These are phyloP conservation scores for Drosophila kohkoa DNA, from an alignment of 1,140 invertebrate genomes.

Conservation along the genomic window DNA sequence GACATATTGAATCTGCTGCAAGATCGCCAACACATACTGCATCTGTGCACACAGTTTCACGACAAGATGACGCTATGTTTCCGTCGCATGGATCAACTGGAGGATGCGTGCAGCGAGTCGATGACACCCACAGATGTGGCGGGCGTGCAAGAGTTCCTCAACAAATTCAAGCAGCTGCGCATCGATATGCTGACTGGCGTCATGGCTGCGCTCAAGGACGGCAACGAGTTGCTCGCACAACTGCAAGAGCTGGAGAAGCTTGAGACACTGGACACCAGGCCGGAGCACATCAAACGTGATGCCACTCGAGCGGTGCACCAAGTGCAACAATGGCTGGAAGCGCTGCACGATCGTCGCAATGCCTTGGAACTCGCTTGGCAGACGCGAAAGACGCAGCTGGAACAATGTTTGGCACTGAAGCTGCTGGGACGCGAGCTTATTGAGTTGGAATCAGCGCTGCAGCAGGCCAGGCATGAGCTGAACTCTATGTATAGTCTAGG, in stretches of 20 bases:
- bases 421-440: constrained; percentile 90
- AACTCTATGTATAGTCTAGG: constrained; percentile 85
- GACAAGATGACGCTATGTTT: constrained; percentile 90
- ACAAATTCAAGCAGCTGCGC: constrained; percentile 88
- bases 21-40: constrained; percentile 91
- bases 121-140: constrained; percentile 89
- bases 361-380: constrained; percentile 91
- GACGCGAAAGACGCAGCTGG: constrained; percentile 89
- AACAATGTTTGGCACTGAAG: constrained; percentile 92
- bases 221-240: constrained; percentile 90
- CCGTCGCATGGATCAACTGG: constrained; percentile 89
- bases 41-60: constrained; percentile 91
- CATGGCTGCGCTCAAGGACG: constrained; percentile 91
- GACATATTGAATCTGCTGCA: constrained; percentile 94
- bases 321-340: constrained; percentile 91
- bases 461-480: constrained; percentile 76
- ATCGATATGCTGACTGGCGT: constrained; percentile 91
- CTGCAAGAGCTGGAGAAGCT: constrained; percentile 88
- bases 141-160: constrained; percentile 88
- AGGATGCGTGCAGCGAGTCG: constrained; percentile 88
- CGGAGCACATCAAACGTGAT: constrained; percentile 88
- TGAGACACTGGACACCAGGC: constrained; percentile 91
- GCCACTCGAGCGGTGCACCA: constrained; percentile 88
- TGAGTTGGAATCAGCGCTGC: constrained; percentile 88
- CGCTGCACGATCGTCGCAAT: constrained; percentile 91